These are phyloP conservation scores for Rhabdophis nuchalis DNA, from an alignment of 2,797 vertebrate genomes.

Conservation along the genomic window DNA sequence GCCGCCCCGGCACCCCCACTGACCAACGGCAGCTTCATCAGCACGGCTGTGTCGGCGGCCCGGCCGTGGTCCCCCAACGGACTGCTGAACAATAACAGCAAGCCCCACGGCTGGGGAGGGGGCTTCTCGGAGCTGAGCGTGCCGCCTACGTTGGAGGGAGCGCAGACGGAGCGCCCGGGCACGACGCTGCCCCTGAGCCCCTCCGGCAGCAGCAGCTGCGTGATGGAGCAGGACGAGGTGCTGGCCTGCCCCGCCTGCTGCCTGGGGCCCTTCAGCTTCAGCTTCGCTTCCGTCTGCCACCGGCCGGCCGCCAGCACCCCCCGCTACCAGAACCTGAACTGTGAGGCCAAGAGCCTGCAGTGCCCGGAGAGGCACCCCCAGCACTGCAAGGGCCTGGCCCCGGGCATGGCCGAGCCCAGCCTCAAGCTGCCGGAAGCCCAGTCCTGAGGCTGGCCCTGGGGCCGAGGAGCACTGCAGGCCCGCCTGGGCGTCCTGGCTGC, in stretches of 20 bases:
- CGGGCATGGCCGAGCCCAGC: constrained; percentile 67
- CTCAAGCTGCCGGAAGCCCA: constrained; percentile 80
- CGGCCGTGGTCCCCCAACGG: constrained; percentile 74
- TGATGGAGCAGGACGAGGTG: constrained; percentile 83
- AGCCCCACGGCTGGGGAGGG: constrained; percentile 71
- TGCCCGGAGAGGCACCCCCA: constrained; percentile 62
- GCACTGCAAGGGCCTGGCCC: constrained; percentile 49
- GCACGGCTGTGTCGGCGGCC: constrained; percentile 51
- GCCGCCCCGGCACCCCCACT: background rate
- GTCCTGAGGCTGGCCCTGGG: constrained; percentile 63
- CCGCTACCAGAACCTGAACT: constrained; percentile 88
- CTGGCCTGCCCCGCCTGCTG: constrained; percentile 90
- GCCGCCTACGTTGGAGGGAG: constrained; percentile 35
- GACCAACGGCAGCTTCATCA: constrained; percentile 60
- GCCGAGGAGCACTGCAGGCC: accelerated
- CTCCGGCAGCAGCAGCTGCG: constrained; percentile 52
- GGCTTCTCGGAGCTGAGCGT: constrained; percentile 68
- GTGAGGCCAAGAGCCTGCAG: constrained; percentile 82
- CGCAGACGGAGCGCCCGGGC: constrained; percentile 47
- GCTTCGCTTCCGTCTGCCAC: constrained; percentile 84
- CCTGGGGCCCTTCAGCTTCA: constrained; percentile 82
- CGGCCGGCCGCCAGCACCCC: constrained; percentile 78
- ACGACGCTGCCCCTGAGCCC: constrained; percentile 39
- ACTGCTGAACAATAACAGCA: constrained; percentile 79
- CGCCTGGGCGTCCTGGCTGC: background rate